Conservation (phyloP, 2,888 invertebrate species). For the Coleophora flavipennella region DNA sequence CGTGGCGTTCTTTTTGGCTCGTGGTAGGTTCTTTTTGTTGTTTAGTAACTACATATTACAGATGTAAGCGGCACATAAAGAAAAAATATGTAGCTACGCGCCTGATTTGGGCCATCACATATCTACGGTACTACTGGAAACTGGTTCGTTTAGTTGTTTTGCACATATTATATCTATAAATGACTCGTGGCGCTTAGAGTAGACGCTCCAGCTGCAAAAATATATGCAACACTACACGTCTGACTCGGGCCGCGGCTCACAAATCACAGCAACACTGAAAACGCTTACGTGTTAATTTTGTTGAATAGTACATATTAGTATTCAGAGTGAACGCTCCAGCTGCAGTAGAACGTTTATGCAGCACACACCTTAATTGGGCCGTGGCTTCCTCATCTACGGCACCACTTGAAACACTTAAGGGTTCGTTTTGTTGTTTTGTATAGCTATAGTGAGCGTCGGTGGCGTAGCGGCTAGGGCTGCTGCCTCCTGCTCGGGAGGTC, state of each 20-base stretch:
- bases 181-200: slow-evolving; percentile 57
- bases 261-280: slow-evolving; percentile 54
- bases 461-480: too few species aligned
- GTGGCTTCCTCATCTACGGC: slow-evolving; percentile 64
- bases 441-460: too few species aligned
- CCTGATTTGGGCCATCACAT: slow-evolving; percentile 68
- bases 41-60: too few species aligned
- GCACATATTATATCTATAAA: neutral
- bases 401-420: slow-evolving; percentile 56
- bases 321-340: slow-evolving; percentile 67
- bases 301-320: slow-evolving; percentile 22
- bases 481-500: too few species aligned
- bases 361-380: slow-evolving; percentile 65
- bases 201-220: slow-evolving; percentile 67
- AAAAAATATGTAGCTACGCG: slow-evolving; percentile 66
- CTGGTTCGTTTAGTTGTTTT: slow-evolving; percentile 31
- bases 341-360: slow-evolving; percentile 68
- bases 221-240: slow-evolving; percentile 69
- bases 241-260: slow-evolving; percentile 65
- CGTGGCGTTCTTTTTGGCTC: slow-evolving; percentile 42
- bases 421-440: slow-evolving; percentile 23
- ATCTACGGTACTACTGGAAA: slow-evolving; percentile 56
- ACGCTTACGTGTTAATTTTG: slow-evolving; percentile 50
- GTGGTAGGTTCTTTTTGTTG: slow-evolving; percentile 57
- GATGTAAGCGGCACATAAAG: too few species aligned